phyloP scores from a whole-genome alignment of 2,797 vertebrate genomes.

The Spondyliosoma cantharus region DNA sequence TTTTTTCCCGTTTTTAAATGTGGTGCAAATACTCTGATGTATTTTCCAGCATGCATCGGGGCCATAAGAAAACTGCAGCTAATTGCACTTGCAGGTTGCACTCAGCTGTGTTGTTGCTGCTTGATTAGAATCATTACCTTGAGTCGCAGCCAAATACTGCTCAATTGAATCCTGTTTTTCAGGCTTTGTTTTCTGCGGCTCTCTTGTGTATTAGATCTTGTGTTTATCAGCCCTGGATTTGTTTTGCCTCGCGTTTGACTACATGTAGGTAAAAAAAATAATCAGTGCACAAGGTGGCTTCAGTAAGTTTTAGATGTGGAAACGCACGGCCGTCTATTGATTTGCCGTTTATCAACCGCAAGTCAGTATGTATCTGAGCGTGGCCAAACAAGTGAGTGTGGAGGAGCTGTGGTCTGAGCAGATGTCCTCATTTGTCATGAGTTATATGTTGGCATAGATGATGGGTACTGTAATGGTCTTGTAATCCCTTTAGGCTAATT shows the following conservation, averaged over 20 bases:
- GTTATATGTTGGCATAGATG: constrained; percentile 60
- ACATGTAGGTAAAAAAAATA: constrained; percentile 14
- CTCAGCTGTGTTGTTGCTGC: constrained; percentile 46
- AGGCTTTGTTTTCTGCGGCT: constrained; percentile 51
- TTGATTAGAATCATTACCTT: constrained; percentile 70
- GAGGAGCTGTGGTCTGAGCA: constrained; percentile 55
- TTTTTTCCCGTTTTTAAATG: constrained; percentile 21
- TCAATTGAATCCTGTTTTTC: constrained; percentile 57
- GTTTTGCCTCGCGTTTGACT: constrained; percentile 42
- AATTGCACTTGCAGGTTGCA: constrained; percentile 23
- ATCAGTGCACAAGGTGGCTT: constrained; percentile 28
- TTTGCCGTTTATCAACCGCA: constrained; percentile 3
- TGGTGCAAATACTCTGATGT: not conserved
- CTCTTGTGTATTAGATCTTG: constrained; percentile 30
- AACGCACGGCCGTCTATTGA: constrained; percentile 11
- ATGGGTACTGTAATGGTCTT: constrained; percentile 59
- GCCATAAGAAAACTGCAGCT: constrained; percentile 31
- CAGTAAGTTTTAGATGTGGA: constrained; percentile 28
- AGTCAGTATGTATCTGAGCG: constrained; percentile 22
- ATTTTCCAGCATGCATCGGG: constrained; percentile 24
- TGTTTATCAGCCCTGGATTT: constrained; percentile 48
- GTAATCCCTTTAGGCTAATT: constrained; percentile 74
- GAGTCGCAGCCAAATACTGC: constrained; percentile 56
- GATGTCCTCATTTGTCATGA: constrained; percentile 73
- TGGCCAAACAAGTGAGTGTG: constrained; percentile 43